These are phyloP conservation scores for Mobula birostris DNA, from an alignment of 2,113 vertebrate species.

Conservation along the genomic window DNA sequence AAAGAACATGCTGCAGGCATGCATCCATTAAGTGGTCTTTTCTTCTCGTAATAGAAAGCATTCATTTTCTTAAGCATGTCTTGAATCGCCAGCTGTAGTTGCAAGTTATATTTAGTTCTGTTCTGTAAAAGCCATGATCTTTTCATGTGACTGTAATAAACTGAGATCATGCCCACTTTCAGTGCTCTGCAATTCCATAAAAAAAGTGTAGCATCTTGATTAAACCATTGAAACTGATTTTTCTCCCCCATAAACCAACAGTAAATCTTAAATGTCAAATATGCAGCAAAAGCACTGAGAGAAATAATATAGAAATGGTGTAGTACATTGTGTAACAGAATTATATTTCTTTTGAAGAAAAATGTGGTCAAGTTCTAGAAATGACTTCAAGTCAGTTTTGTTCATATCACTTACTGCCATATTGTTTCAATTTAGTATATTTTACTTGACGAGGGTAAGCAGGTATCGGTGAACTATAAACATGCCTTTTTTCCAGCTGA, in stretches of 20 bases:
- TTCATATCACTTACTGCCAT: not conserved
- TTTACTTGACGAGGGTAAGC: not conserved
- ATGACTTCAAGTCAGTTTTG: not conserved
- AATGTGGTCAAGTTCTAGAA: not conserved
- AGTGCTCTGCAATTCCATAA: not conserved
- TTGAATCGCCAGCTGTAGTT: not conserved
- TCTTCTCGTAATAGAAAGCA: not conserved
- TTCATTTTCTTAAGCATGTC: conserved; percentile 4
- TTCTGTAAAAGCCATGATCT: not conserved
- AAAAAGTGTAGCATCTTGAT: not conserved
- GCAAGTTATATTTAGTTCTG: not conserved
- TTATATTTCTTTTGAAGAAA: not conserved
- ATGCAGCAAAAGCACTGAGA: not conserved
- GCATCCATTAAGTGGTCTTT: not conserved
- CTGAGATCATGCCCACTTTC: not conserved
- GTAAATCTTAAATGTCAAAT: not conserved
- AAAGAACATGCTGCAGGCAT: not conserved
- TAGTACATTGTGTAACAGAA: not conserved
- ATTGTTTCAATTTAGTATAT: not conserved
- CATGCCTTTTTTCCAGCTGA: not conserved
- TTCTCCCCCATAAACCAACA: not conserved
- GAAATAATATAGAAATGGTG: not conserved
- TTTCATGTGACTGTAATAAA: not conserved
- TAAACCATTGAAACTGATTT: not conserved
- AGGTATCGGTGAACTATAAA: not conserved